phyloP scores from a whole-genome alignment of 2,113 vertebrate genomes.

The Electrona antarctica region DNA sequence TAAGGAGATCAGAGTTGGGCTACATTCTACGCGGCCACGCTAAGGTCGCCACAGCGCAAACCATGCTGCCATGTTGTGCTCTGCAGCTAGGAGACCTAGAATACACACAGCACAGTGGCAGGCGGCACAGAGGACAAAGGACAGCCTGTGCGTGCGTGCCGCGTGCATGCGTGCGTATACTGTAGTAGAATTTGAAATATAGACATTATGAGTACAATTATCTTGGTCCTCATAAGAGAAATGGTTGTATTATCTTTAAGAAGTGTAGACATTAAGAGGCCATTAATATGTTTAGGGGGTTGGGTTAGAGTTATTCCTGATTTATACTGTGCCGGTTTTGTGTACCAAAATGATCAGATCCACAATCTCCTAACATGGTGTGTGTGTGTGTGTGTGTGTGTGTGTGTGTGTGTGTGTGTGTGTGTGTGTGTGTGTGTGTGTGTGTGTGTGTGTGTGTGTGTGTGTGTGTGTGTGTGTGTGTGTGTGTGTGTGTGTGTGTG shows the following conservation, averaged over 20 bases:
- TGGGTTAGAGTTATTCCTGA: too few species aligned
- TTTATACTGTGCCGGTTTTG: too few species aligned
- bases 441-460: constrained; percentile 14
- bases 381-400: not conserved
- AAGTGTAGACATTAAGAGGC: too few species aligned
- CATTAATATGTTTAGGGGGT: too few species aligned
- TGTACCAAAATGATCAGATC: too few species aligned
- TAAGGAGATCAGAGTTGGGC: constrained; percentile 69
- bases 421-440: not conserved
- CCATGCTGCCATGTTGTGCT: constrained; percentile 72
- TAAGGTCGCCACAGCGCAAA: constrained; percentile 65
- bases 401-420: not conserved
- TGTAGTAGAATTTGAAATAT: too few species aligned
- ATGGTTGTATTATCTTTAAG: too few species aligned
- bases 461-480: constrained; percentile 36
- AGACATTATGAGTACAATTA: too few species aligned
- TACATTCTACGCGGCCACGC: constrained; percentile 70
- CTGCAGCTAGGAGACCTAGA: constrained; percentile 73
- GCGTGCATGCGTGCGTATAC: constrained; percentile 11
- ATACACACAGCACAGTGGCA: constrained; percentile 55
- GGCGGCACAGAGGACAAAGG: constrained; percentile 45
- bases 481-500: not conserved
- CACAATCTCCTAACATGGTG: too few species aligned
- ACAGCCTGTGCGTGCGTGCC: constrained; percentile 12
- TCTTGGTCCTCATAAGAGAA: too few species aligned